Base-by-base conservation (phyloP, 2,113 vertebrate genomes). In the Aramus guarauna region DNA sequence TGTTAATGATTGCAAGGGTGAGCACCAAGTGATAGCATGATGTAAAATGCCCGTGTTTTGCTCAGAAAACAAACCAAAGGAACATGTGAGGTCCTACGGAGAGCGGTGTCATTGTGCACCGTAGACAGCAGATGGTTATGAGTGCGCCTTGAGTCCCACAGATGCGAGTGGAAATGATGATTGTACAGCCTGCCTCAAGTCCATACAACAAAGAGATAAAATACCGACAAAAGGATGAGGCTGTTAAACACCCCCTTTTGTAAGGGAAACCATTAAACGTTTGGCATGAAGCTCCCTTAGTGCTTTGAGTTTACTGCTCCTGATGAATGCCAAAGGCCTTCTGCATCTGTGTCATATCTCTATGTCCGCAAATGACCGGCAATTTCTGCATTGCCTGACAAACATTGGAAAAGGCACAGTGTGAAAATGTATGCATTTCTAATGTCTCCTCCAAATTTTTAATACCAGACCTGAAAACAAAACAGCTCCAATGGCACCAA, bases 101-200 rank as follows among this genome's bases (percentile, higher is more conserved):
- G 69, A 34, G 24, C 0, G 19, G 30, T 6, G 9, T 9, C 47
- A 3, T 27, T 27, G 47, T 4, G 68, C 63, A 5, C 68, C 5
- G 27, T 0, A 50, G 75, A 58, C 52, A 96, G 73, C 94, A 96
- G 92, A 88, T 95, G 94, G 85, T 36, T 53, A 45, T 17, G 75
- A 77, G 72, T 7, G 30, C 0, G 2, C 75, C 88, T 23, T 20
- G 67, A 77, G 67, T 41, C 59, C 55, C 88, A 67, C 55, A 56
- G 17, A 80, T 9, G 41, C 2, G 9, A 74, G 66, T 41, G n/a
- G 2, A 64, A 90, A 34, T 6, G n/a, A 3, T 8, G 68, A 47
- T 5, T 43, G 52, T 21, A 63, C 56, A 78, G 88, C 79, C 79
- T 88, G 85, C 85, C 72, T 48, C 82, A 1, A 71, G 59, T 86